These are phyloP conservation scores for Microctenopoma stevenorrisi DNA, from an alignment of 2,797 vertebrate genomes.

Conservation along the genomic window DNA sequence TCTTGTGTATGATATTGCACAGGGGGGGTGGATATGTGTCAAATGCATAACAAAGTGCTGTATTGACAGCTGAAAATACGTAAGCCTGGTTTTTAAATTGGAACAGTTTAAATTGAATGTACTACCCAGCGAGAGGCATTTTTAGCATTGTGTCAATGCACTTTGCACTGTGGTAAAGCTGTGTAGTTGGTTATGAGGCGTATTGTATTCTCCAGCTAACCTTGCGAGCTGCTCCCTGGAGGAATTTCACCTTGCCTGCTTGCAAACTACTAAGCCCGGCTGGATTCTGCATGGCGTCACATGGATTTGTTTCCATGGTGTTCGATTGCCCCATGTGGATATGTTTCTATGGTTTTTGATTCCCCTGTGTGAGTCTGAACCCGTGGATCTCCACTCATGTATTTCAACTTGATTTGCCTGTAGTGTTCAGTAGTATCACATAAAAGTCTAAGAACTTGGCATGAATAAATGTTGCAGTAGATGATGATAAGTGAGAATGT, in stretches of 20 bases:
- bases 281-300: conserved; percentile 47
- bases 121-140: background rate
- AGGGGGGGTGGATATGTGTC: conserved; percentile 17
- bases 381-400: conserved; percentile 54
- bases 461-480: conserved; percentile 5
- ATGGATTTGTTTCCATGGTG: conserved; percentile 72
- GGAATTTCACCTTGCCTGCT: conserved; percentile 50
- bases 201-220: conserved; percentile 34
- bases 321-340: conserved; percentile 68
- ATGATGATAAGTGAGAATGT: conserved; percentile 13
- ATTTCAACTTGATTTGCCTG: conserved; percentile 58
- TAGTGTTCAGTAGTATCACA: conserved; percentile 41
- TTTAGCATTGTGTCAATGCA: background rate
- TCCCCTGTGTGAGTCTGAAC: conserved; percentile 57
- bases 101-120: conserved; percentile 12
- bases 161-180: conserved; percentile 2
- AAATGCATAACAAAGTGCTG: conserved; percentile 20
- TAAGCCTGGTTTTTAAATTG: conserved; percentile 13
- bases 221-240: conserved; percentile 35
- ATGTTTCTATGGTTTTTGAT: conserved; percentile 76
- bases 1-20: conserved; percentile 9
- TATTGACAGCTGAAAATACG: conserved; percentile 19
- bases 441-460: conserved; percentile 30
- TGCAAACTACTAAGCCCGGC: conserved; percentile 52
- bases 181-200: conserved; percentile 21